phyloP scores from a whole-genome alignment of 2,113 vertebrate genomes.

The Seriola quinqueradiata region DNA sequence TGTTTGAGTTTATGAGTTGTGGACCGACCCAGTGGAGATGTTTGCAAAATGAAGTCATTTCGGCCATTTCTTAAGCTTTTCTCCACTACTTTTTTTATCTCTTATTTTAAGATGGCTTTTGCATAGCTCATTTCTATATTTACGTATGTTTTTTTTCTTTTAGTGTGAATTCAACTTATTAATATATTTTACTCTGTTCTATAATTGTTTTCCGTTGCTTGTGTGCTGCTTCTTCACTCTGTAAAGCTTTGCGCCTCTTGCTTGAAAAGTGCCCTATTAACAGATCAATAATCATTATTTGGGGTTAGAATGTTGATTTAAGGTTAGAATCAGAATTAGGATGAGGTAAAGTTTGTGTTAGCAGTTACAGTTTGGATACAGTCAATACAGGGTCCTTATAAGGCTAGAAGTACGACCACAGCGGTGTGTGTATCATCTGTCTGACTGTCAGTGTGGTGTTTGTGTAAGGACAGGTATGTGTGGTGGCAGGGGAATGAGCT shows the following conservation, averaged over 20 bases:
- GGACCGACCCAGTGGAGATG: not conserved
- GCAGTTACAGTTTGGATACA: conserved; percentile 10
- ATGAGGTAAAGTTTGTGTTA: conserved; percentile 7
- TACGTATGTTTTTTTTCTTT: not conserved
- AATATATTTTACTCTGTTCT: not conserved
- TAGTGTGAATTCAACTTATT: not conserved
- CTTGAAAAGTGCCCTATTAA: not conserved
- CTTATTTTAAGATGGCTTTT: not conserved
- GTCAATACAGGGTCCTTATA: conserved; percentile 44
- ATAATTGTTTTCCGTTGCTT: not conserved
- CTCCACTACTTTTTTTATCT: not conserved
- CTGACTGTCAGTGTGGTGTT: conserved; percentile 36
- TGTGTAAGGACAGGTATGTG: conserved; percentile 46
- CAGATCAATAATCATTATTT: not conserved
- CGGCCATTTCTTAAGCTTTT: not conserved
- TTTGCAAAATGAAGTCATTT: conserved; percentile 15
- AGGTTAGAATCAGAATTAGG: not conserved
- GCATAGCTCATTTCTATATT: not conserved
- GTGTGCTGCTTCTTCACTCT: not conserved
- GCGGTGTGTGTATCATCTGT: conserved; percentile 27
- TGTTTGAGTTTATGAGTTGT: conserved; percentile 1
- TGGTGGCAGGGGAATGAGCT: not conserved
- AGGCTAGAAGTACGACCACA: conserved; percentile 22
- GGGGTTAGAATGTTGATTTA: not conserved
- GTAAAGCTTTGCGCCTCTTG: no score